Percentiles rank a stretch among this genome's conserved stretches.
These are phyloP conservation scores for Lottia gigantea DNA, from an alignment of 2,888 invertebrate genomes.

Conservation along the genomic window DNA sequence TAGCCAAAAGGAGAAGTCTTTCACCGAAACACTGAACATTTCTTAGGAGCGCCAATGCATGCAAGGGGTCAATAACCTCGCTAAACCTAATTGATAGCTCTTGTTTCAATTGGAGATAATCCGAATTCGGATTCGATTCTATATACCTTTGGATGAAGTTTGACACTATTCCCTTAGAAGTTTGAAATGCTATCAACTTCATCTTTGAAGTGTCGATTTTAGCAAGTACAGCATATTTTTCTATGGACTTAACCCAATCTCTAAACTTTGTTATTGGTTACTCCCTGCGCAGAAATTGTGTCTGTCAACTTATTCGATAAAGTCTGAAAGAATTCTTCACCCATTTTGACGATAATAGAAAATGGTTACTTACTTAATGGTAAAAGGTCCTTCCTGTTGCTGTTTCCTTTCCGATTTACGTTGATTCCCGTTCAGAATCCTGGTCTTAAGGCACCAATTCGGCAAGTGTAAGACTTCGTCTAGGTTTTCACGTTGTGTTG, in stretches of 20 bases:
- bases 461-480: no score
- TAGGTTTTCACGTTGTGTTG: no score
- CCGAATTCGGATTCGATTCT: neutral
- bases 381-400: no score
- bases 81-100: neutral
- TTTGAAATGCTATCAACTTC: neutral
- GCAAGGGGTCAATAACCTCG: no score
- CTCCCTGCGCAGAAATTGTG: neutral
- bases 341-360: no score
- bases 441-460: no score
- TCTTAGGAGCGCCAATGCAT: neutral
- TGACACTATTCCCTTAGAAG: neutral
- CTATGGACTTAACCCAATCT: no score
- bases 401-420: no score
- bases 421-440: no score
- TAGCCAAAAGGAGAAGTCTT: neutral
- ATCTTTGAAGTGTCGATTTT: neutral
- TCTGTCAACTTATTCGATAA: neutral
- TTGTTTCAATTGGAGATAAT: neutral
- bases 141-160: neutral
- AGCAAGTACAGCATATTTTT: neutral
- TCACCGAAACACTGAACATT: neutral
- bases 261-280: neutral
- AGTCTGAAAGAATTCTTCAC: no score
- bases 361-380: no score